Base-by-base conservation (phyloP, 2,888 invertebrate species). In the Hypolimnas misippus region DNA sequence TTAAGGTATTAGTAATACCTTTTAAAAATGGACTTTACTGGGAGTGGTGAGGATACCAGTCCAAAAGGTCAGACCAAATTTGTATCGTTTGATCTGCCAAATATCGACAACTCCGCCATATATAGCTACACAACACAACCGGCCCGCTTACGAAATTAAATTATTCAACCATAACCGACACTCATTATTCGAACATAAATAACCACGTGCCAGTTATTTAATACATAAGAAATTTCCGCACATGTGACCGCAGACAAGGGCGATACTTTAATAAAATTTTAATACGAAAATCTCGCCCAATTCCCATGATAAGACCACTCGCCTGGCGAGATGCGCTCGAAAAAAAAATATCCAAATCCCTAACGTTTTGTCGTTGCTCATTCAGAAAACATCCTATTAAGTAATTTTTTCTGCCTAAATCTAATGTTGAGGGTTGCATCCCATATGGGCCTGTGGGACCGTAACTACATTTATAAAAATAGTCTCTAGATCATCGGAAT, bases 341-440 rank as follows among this genome's bases (percentile, higher is more conserved):
- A 73, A 76, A 80, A 79, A 81, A 49, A 5, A 49, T 14, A 73
- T 74, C 73, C 72, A 76, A 73, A 72, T 69, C 77, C 76, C 69
- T 58, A 63, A 65, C 77, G 73, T 80, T 77, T 76, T 81, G 77
- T 76, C 76, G 77, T 75, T 79, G 77, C 80, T 86, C 87, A 83
- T 77, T 83, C 86, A 89, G 88, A 89, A 88, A 88, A 89, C 87
- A 89, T 88, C 85, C 87, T 83, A 91, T 91, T 89, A 89, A 89
- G 84, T 86, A 87, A 80, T 89, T 90, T 90, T 90, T 91, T 89
- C 84, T 82, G 75, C 79, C 82, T 77, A 85, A 88, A 86, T 83
- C 82, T 87, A 87, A 89, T 86, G 84, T 81, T 79, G 85, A 85
- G 89, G 90, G 90, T 87, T 83, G 86, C 76, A 76, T 78, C 83